A percentile compares a stretch with the other conserved stretches of the same genome.
These are phyloP conservation scores for Zosterops pallidus DNA, from an alignment of 2,113 vertebrate species.

Conservation along the genomic window DNA sequence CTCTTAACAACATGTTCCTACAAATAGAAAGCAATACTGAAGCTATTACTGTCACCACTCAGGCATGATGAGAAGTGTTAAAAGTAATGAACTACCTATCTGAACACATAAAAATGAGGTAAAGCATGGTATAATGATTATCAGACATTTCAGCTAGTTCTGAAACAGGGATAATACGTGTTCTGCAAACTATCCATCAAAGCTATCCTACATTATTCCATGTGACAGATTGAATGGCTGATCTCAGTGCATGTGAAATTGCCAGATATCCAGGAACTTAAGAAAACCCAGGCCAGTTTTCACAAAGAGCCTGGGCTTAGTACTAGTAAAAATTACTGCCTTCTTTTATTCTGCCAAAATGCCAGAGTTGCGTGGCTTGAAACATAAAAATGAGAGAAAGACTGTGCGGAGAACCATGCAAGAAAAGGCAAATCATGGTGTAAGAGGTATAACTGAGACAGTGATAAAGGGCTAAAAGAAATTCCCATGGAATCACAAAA, in stretches of 20 bases:
- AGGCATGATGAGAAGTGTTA: not conserved
- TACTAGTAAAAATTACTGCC: not conserved
- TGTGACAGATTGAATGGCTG: not conserved
- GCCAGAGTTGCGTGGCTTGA: not conserved
- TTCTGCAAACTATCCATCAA: constrained; percentile 17
- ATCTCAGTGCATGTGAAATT: not conserved
- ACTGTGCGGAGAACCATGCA: not conserved
- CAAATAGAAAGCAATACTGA: not conserved
- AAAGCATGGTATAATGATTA: not conserved
- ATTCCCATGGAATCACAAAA: not conserved
- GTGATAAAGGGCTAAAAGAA: not conserved
- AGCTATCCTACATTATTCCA: not conserved
- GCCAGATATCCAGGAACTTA: not conserved
- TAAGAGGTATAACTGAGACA: not conserved
- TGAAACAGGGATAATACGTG: not conserved
- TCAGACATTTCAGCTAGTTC: not conserved
- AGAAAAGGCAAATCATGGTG: not conserved
- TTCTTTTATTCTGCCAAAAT: not conserved
- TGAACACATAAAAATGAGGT: not conserved
- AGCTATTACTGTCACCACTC: not conserved
- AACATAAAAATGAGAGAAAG: not conserved
- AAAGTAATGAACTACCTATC: constrained; percentile 2
- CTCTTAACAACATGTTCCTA: not conserved
- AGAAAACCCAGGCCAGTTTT: not conserved
- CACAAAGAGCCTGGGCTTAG: not conserved